Percentiles rank a stretch among this genome's conserved stretches.
phyloP scores from a whole-genome alignment of 2,888 invertebrate genomes.

The Dicroscelio sp. region DNA sequence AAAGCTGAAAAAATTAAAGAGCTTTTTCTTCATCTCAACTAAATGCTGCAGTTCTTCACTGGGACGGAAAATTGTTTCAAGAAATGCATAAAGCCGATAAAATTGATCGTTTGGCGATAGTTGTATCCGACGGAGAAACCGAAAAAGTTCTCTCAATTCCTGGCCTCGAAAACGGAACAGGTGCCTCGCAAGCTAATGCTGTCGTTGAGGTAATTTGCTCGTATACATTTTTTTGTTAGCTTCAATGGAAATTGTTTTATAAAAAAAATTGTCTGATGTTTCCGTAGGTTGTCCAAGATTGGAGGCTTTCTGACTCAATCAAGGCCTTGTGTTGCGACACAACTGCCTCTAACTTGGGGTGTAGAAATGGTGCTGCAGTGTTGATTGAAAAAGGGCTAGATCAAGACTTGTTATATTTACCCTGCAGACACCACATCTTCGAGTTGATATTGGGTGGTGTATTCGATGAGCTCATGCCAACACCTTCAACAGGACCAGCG shows the following conservation, averaged over 20 bases:
- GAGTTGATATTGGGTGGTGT: constrained; percentile 26
- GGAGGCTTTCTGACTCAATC: constrained; percentile 52
- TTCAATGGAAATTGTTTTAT: not conserved
- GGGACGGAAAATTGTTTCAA: constrained; percentile 29
- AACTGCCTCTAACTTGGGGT: constrained; percentile 55
- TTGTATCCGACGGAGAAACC: constrained; percentile 17
- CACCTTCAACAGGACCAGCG: constrained; percentile 26
- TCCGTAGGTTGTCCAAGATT: too few species aligned
- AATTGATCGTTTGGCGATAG: constrained; percentile 33
- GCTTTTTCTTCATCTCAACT: not conserved
- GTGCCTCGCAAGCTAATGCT: too few species aligned
- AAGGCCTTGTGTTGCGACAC: constrained; percentile 76
- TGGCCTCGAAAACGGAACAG: too few species aligned
- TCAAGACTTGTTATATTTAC: too few species aligned
- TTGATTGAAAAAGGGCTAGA: constrained; percentile 80
- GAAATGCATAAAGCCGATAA: not conserved
- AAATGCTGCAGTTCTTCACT: constrained; percentile 9
- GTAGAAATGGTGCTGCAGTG: too few species aligned
- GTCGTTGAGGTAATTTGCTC: too few species aligned
- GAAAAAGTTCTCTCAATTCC: constrained; percentile 30
- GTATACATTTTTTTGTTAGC: too few species aligned
- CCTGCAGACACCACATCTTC: constrained; percentile 38
- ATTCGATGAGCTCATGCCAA: constrained; percentile 50
- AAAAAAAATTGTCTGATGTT: too few species aligned
- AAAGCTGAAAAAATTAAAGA: constrained; percentile 15